phyloP scores from a whole-genome alignment of 2,888 invertebrate genomes.

The Oasisia sp. region DNA sequence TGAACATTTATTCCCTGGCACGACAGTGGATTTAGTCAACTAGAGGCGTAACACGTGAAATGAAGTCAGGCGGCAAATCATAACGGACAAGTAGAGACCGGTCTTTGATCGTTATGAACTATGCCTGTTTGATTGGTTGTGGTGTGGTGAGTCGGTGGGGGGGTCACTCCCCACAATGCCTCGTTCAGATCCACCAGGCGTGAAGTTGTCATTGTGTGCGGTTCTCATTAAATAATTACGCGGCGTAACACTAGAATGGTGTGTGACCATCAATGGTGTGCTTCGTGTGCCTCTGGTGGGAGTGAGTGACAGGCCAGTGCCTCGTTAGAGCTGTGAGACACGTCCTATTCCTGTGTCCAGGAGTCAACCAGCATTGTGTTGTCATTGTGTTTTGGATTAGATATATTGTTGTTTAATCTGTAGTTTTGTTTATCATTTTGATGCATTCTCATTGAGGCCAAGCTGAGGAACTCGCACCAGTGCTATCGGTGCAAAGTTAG shows the following conservation, averaged over 20 bases:
- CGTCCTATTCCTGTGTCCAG: neutral
- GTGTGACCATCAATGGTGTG: neutral
- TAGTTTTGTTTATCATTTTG: neutral
- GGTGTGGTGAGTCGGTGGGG: neutral
- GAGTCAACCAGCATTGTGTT: neutral
- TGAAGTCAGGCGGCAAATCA: neutral
- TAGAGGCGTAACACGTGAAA: neutral
- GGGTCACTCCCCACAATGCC: neutral
- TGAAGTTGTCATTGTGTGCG: neutral
- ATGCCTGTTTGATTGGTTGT: neutral
- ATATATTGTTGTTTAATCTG: neutral
- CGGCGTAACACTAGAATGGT: neutral
- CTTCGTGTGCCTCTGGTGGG: neutral
- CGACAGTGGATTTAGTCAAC: neutral
- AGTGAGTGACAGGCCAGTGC: neutral
- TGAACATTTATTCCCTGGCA: neutral
- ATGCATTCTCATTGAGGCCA: neutral
- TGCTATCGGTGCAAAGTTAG: neutral
- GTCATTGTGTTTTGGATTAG: neutral
- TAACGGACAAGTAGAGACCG: neutral
- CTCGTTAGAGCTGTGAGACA: neutral
- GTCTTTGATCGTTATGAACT: slow-evolving; percentile 5
- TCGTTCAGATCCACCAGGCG: neutral
- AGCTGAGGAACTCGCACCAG: neutral
- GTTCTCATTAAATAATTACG: neutral